These are phyloP conservation scores for Epizoanthus stellaris DNA, from an alignment of 92 coral and sea anemone genomes.

Conservation along the genomic window DNA sequence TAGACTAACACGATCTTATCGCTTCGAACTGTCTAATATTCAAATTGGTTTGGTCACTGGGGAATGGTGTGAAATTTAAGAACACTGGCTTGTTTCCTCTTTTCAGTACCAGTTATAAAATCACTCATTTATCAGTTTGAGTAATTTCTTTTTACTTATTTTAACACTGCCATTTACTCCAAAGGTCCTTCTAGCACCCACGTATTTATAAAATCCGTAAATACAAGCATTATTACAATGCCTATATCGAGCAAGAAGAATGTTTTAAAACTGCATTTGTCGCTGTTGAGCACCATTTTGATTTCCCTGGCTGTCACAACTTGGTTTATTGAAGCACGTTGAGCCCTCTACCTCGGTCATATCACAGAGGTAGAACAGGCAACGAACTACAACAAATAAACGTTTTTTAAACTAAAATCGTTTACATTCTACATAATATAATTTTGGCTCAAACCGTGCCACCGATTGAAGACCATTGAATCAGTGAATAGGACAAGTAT, in stretches of 20 bases:
- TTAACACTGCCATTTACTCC: background rate
- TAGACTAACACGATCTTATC: slow-evolving; percentile 45
- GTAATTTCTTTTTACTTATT: background rate
- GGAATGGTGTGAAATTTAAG: slow-evolving; percentile 23
- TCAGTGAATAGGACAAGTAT: too few relatives aligned
- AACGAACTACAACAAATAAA: too few relatives aligned
- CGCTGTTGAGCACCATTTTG: background rate
- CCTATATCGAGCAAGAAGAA: background rate
- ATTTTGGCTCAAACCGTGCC: too few relatives aligned
- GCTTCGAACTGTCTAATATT: slow-evolving; percentile 13
- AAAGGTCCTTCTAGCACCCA: background rate
- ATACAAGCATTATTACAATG: background rate
- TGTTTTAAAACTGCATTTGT: background rate
- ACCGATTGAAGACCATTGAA: too few relatives aligned
- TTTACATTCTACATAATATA: too few relatives aligned
- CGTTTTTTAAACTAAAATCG: too few relatives aligned
- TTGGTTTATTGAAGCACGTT: background rate
- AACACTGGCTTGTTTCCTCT: slow-evolving; percentile 11
- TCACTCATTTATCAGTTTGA: background rate
- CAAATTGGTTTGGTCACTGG: slow-evolving; percentile 24
- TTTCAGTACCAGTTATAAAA: slow-evolving; percentile 1
- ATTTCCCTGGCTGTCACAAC: background rate
- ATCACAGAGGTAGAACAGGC: background rate
- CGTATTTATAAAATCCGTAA: background rate
- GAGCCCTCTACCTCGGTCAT: background rate